Evolutionary conservation across 2,797 vertebrate species (phyloP).

Genomic region (Gambusia yucatana): DNA sequence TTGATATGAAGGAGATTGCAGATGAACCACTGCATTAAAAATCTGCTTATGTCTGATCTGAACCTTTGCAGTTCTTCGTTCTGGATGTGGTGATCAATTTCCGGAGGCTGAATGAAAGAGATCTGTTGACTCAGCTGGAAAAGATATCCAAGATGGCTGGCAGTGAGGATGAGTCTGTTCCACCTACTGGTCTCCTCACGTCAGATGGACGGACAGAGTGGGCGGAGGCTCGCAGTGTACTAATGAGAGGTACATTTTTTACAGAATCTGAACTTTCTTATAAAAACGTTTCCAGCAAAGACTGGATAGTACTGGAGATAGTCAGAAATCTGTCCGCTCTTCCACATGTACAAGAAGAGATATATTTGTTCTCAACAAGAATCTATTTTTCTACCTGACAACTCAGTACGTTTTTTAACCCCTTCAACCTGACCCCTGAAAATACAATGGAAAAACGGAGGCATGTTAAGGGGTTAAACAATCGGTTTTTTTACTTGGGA

Average conservation of each 20-base stretch:
- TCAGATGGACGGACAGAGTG: conserved; percentile 92
- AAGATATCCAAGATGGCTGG: conserved; percentile 94
- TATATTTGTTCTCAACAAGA: not conserved
- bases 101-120: conserved; percentile 91
- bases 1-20: not conserved
- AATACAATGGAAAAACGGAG: too few relatives aligned
- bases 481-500: not conserved
- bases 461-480: too few relatives aligned
- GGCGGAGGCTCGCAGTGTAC: conserved; percentile 88
- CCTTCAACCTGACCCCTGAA: too few relatives aligned
- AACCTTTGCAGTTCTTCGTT: conserved; percentile 92
- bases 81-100: conserved; percentile 98
- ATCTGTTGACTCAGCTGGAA: conserved; percentile 92
- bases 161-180: conserved; percentile 86
- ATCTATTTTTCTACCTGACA: not conserved
- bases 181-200: conserved; percentile 93
- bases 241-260: conserved; percentile 88
- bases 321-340: not conserved
- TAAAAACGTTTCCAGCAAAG: not conserved
- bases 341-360: not conserved
- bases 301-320: not conserved
- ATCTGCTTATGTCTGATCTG: conserved; percentile 16
- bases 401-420: too few relatives aligned
- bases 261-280: not conserved
- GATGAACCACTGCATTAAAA: not conserved